Evolutionary conservation across 2,888 invertebrate genomes (phyloP).

Genomic region (Conus canariensis): DNA sequence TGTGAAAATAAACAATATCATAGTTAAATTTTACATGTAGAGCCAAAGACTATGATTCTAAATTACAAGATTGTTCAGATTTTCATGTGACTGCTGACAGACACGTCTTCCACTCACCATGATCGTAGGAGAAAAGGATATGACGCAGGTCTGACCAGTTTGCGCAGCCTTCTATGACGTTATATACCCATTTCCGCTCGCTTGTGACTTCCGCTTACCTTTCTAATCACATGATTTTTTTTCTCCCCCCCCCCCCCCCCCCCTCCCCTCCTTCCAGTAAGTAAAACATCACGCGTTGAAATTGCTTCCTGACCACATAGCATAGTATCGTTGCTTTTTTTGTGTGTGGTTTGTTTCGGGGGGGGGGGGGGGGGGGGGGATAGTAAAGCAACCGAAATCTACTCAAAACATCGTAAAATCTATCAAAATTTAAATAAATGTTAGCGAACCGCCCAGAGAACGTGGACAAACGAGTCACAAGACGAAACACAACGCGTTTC

Average conservation of each 20-base stretch:
- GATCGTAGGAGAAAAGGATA: conserved; percentile 39
- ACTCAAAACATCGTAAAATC: too few relatives aligned
- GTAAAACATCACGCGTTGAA: too few relatives aligned
- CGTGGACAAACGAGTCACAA: too few relatives aligned
- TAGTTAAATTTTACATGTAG: neutral
- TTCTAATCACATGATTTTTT: neutral
- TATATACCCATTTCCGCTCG: too few relatives aligned
- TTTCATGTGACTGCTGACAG: neutral
- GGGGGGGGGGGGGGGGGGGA: neutral
- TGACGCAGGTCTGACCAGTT: neutral
- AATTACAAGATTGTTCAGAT: neutral
- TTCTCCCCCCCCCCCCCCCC: neutral
- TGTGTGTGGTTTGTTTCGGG: neutral
- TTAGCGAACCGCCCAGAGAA: too few relatives aligned
- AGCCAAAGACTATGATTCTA: neutral
- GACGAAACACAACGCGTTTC: too few relatives aligned
- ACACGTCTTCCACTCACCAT: conserved; percentile 42
- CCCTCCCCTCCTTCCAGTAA: too few relatives aligned
- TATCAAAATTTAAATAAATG: too few relatives aligned
- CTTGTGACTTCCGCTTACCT: neutral
- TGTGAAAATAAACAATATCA: neutral
- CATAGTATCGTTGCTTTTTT: neutral
- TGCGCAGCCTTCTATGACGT: too few relatives aligned
- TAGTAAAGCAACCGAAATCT: too few relatives aligned
- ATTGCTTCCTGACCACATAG: too few relatives aligned